Percentiles rank a stretch among this genome's conserved stretches.
Conservation (phyloP, 2,113 vertebrate genomes). For the Calidris pugnax region DNA sequence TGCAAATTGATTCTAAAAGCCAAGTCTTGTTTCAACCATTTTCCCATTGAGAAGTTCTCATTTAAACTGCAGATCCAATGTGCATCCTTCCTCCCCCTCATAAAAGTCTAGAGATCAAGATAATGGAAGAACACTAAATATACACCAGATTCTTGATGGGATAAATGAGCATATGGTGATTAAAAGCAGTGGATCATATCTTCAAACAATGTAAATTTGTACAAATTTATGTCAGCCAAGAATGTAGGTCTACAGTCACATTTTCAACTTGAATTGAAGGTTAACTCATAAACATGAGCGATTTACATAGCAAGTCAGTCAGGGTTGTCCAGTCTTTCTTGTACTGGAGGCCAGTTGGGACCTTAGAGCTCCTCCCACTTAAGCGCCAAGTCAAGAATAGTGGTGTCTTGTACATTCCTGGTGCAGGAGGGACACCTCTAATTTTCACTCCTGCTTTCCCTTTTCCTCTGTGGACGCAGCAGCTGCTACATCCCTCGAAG, state of each 20-base stretch:
- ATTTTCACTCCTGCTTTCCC: neutral
- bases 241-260: neutral
- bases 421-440: neutral
- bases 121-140: neutral
- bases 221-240: neutral
- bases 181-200: constrained; percentile 4
- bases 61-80: neutral
- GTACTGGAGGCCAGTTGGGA: neutral
- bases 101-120: neutral
- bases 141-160: neutral
- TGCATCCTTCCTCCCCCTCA: neutral
- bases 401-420: neutral
- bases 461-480: neutral
- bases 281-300: neutral
- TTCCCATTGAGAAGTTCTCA: neutral
- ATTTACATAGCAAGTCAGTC: neutral
- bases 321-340: neutral
- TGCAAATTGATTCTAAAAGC: neutral
- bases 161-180: neutral
- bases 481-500: neutral
- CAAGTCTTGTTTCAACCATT: neutral
- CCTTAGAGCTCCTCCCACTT: neutral
- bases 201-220: neutral
- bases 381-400: neutral
- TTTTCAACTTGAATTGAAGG: neutral